Evolutionary conservation across 2,113 vertebrate species (phyloP).

Genomic region (Ammospiza caudacuta): DNA sequence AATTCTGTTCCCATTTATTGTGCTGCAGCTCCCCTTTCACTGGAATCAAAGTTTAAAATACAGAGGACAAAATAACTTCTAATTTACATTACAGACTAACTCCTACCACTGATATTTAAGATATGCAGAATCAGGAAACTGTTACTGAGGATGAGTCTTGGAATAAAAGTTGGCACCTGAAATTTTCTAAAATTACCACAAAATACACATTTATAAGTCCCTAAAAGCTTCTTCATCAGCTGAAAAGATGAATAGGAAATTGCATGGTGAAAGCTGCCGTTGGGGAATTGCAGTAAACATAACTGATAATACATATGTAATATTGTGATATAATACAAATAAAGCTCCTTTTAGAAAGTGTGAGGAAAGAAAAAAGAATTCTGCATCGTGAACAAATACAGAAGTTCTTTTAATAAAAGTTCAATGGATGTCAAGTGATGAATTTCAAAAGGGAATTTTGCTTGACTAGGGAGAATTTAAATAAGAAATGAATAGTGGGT

Average conservation of each 20-base stretch:
- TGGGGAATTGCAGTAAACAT: not conserved
- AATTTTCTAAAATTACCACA: not conserved
- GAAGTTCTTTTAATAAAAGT: not conserved
- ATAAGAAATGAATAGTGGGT: slow-evolving; percentile 2
- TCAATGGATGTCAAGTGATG: not conserved
- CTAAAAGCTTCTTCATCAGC: not conserved
- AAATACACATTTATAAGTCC: not conserved
- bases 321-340: not conserved
- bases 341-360: not conserved
- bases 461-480: slow-evolving; percentile 29
- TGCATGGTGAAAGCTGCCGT: not conserved
- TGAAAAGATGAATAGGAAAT: not conserved
- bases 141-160: not conserved
- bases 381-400: not conserved
- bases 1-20: not conserved
- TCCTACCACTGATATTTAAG: not conserved
- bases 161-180: not conserved
- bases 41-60: not conserved
- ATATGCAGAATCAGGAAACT: not conserved
- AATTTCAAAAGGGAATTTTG: slow-evolving; percentile 34
- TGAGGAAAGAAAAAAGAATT: not conserved
- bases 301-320: not conserved
- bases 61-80: not conserved
- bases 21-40: not conserved
- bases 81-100: not conserved